A percentile compares a stretch with the other conserved stretches of the same genome.
phyloP scores from a whole-genome alignment of 30 jellyfish, hydroid and myxozoan species.

The Aurelia sp. region DNA sequence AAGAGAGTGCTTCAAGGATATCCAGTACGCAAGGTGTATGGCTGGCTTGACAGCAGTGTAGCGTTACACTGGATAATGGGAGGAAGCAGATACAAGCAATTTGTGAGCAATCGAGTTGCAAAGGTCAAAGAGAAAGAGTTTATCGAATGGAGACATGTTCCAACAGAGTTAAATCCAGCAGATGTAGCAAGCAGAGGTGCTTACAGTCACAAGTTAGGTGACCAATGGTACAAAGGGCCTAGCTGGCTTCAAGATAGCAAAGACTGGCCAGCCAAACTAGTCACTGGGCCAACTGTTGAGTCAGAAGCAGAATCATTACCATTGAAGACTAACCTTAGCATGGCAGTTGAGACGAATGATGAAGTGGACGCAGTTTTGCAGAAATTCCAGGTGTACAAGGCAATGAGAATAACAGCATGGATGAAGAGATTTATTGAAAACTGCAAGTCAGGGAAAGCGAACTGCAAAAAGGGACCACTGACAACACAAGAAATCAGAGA shows the following conservation, averaged over 20 bases:
- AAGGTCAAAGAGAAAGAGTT: constrained; percentile 9
- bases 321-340: no score
- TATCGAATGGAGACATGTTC: constrained; percentile 20
- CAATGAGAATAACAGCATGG: constrained; percentile 10
- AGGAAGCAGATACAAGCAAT: constrained; percentile 4
- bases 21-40: constrained; percentile 6
- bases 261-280: background rate
- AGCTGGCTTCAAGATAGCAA: no score
- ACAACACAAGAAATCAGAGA: constrained; percentile 48
- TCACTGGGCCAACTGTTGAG: background rate
- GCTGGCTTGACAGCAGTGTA: constrained; percentile 56
- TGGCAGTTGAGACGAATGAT: background rate
- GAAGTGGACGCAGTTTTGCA: background rate
- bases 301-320: no score
- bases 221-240: no score
- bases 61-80: constrained; percentile 33
- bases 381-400: background rate
- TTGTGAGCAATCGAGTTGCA: constrained; percentile 19
- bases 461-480: background rate
- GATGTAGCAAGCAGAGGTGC: constrained; percentile 6
- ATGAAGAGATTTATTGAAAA: background rate
- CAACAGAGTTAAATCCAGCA: constrained; percentile 19
- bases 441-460: constrained; percentile 9
- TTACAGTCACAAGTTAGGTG: no score
- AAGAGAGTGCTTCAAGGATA: constrained; percentile 14